Percentiles rank a stretch among this genome's conserved stretches.
These are phyloP conservation scores for Antechinus flavipes DNA, from an alignment of 2,113 vertebrate species.

Conservation along the genomic window DNA sequence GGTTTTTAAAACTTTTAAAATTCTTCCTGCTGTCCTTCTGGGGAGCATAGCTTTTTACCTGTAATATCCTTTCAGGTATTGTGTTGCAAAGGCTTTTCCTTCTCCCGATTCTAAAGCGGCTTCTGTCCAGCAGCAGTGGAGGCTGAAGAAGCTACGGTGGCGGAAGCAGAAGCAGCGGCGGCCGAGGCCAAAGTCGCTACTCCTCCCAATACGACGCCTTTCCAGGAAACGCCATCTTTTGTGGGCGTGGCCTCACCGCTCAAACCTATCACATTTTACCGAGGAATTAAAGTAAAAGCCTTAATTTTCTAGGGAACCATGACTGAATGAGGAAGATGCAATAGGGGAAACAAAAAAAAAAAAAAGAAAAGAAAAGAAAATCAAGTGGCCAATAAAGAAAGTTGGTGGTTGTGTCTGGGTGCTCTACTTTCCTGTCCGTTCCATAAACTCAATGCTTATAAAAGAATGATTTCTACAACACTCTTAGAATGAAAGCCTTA, in stretches of 20 bases:
- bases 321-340: not conserved
- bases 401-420: not conserved
- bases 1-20: not conserved
- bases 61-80: not conserved
- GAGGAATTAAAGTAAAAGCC: not conserved
- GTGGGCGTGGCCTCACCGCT: not conserved
- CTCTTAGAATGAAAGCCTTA: not conserved
- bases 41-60: not conserved
- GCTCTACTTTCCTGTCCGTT: not conserved
- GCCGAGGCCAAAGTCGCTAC: rapidly evolving
- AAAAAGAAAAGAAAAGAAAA: not conserved
- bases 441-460: not conserved
- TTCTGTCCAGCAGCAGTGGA: not conserved
- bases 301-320: not conserved
- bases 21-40: not conserved
- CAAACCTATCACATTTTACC: not conserved
- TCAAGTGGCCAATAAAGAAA: not conserved
- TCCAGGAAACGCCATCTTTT: not conserved
- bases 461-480: too few relatives aligned
- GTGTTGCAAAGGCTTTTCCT: not conserved
- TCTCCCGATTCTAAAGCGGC: not conserved
- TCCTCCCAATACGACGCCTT: not conserved
- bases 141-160: not conserved
- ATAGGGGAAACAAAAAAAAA: too few relatives aligned
- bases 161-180: too few relatives aligned